These are phyloP conservation scores for Brachionus rotundiformis DNA, from an alignment of 1,140 invertebrate species.

Conservation along the genomic window DNA sequence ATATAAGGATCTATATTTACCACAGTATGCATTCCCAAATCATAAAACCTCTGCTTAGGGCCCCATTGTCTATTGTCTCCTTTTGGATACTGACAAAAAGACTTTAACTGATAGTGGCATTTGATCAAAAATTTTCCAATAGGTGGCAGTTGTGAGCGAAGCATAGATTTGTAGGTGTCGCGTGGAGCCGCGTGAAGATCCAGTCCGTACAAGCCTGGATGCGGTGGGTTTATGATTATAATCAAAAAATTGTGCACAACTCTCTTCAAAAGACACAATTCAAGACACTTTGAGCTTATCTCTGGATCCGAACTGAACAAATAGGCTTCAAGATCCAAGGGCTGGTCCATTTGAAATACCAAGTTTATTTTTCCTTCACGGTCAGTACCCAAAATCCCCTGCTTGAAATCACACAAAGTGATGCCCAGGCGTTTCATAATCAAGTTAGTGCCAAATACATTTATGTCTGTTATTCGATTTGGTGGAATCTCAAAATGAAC, in stretches of 20 bases:
- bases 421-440: constrained; percentile 16
- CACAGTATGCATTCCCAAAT: constrained; percentile 41
- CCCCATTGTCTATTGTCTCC: constrained; percentile 46
- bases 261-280: constrained; percentile 27
- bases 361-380: constrained; percentile 47
- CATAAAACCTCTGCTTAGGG: constrained; percentile 40
- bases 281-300: constrained; percentile 49
- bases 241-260: constrained; percentile 44
- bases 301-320: constrained; percentile 30
- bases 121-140: constrained; percentile 48
- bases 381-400: constrained; percentile 42
- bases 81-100: constrained; percentile 28
- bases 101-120: constrained; percentile 31
- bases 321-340: constrained; percentile 31
- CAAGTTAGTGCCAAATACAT: constrained; percentile 23
- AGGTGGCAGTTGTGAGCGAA: constrained; percentile 9
- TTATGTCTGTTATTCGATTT: constrained; percentile 42
- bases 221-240: constrained; percentile 30
- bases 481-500: constrained; percentile 18
- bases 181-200: constrained; percentile 26
- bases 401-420: constrained; percentile 11
- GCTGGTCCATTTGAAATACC: constrained; percentile 33
- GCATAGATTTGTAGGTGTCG: background rate
- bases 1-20: constrained; percentile 37
- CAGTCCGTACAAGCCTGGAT: constrained; percentile 38